Percentiles rank a stretch among this genome's conserved stretches.
phyloP scores from a whole-genome alignment of 1,140 invertebrate genomes.

The Drosophila asahinai region DNA sequence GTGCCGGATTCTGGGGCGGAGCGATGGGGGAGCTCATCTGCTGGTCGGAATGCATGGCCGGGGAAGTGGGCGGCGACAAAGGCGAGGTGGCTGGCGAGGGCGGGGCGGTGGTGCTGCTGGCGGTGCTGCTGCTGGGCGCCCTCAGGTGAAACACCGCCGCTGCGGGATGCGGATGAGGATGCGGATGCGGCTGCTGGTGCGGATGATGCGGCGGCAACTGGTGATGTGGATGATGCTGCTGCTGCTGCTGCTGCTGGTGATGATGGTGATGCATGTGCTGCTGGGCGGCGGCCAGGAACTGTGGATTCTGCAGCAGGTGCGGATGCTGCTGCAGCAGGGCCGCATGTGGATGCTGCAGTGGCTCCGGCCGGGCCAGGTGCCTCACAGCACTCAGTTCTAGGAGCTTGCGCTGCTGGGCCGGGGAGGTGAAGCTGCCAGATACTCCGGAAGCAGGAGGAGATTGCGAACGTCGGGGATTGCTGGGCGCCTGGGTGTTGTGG shows the following conservation, averaged over 20 bases:
- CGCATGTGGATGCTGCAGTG: constrained; percentile 80
- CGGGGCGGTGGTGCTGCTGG: constrained; percentile 47
- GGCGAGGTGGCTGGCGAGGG: constrained; percentile 81
- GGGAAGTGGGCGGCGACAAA: constrained; percentile 76
- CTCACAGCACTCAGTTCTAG: constrained; percentile 64
- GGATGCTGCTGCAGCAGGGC: constrained; percentile 80
- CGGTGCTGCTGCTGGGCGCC: constrained; percentile 41
- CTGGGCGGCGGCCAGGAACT: constrained; percentile 77
- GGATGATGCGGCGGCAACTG: constrained; percentile 49
- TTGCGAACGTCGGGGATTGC: constrained; percentile 50
- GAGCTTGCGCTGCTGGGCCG: constrained; percentile 69
- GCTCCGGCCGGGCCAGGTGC: constrained; percentile 74
- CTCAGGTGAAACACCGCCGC: constrained; percentile 68
- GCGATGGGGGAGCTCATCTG: constrained; percentile 50
- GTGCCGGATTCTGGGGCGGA: constrained; percentile 42
- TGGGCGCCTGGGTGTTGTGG: constrained; percentile 17
- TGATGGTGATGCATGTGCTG: constrained; percentile 75
- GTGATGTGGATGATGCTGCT: constrained; percentile 44
- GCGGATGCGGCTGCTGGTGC: constrained; percentile 27
- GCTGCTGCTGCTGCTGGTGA: constrained; percentile 51
- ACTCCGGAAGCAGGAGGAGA: constrained; percentile 35
- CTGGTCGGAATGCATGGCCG: constrained; percentile 61
- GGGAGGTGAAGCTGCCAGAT: constrained; percentile 43
- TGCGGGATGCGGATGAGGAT: constrained; percentile 40
- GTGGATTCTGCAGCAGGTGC: constrained; percentile 78